These are phyloP conservation scores for Cervus canadensis DNA, from an alignment of 2,113 vertebrate genomes.

Conservation along the genomic window DNA sequence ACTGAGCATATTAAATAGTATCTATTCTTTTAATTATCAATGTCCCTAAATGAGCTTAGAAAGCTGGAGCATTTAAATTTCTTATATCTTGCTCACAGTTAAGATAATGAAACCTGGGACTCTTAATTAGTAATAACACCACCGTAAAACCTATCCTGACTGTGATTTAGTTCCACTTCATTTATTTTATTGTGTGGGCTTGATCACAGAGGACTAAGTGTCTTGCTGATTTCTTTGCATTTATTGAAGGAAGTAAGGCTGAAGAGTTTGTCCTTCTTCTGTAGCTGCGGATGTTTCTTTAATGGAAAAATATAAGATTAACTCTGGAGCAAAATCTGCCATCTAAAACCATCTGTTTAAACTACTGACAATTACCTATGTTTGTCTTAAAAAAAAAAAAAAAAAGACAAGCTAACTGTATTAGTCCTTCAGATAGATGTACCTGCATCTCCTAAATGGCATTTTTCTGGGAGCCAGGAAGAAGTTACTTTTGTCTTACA, in stretches of 20 bases:
- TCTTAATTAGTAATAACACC: slow-evolving; percentile 41
- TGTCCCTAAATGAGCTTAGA: slow-evolving; percentile 7
- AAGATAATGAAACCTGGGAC: slow-evolving; percentile 28
- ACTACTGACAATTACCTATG: not conserved
- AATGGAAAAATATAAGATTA: slow-evolving; percentile 27
- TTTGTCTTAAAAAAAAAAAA: not conserved
- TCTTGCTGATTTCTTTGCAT: slow-evolving; percentile 38
- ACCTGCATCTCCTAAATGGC: not conserved
- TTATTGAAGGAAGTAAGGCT: slow-evolving; percentile 43
- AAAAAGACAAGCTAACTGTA: not conserved
- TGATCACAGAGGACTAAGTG: slow-evolving; percentile 49
- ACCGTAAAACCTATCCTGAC: slow-evolving; percentile 15
- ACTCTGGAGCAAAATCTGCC: slow-evolving; percentile 40
- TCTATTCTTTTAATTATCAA: slow-evolving; percentile 16
- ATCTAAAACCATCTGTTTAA: slow-evolving; percentile 47
- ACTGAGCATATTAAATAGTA: slow-evolving; percentile 16
- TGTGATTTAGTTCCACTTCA: slow-evolving; percentile 48
- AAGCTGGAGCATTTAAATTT: not conserved
- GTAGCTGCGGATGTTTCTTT: slow-evolving; percentile 56
- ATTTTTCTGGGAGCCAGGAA: not conserved
- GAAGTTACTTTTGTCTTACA: not conserved
- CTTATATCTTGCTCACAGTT: not conserved
- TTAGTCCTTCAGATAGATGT: not conserved
- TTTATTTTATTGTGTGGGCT: slow-evolving; percentile 56
- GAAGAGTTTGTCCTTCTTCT: slow-evolving; percentile 28